Base-by-base conservation (phyloP, 2,888 invertebrate species). In the Belgica antarctica region DNA sequence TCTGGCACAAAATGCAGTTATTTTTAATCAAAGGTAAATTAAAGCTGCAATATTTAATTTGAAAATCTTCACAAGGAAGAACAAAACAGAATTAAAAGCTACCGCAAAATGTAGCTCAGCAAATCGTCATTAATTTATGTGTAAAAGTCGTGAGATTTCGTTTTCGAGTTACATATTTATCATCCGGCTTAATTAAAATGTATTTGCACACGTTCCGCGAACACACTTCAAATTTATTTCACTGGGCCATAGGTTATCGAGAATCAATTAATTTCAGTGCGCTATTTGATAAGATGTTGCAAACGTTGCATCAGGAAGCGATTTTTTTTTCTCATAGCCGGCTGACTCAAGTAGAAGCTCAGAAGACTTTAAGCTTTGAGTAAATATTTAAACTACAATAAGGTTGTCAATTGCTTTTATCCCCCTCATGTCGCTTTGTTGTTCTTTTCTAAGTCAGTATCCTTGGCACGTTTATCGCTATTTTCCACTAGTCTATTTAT, bases 241-340 rank as follows among this genome's bases (percentile, higher is more conserved):
- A 15, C n/a, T 34, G 17, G 47, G 5, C 17, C 47, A 47, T 10
- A 15, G 52, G 52, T 52, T 52, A 52, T 52, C 52, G 4, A 3
- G 17, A 52, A 19, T 52, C 2, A 52, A 52, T 52, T 52, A 52
- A 22, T 52, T 46, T 52, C 2, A 52, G 2, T 52, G 17, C 15
- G 47, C 5, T 15, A 15, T 10, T 52, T 19, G 52, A 52, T 22
- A 15, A 52, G 17, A 47, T 47, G 47, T 47, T 47, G 47, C 47
- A 47, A 47, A 47, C n/a, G n/a, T n/a, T 47, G 47, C 47, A 15
- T 47, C 47, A 47, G 52, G 52, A 52, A 52, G 52, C 22, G 17
- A 47, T 15, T 8, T 34, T 34, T 34, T 10, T 34, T 10, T 47
- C 47, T 8, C 8, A n/a, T n/a, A 47, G 15, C 47, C n/a, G n/a